phyloP scores from a whole-genome alignment of 2,113 vertebrate species.

The Pterophyllum scalare region DNA sequence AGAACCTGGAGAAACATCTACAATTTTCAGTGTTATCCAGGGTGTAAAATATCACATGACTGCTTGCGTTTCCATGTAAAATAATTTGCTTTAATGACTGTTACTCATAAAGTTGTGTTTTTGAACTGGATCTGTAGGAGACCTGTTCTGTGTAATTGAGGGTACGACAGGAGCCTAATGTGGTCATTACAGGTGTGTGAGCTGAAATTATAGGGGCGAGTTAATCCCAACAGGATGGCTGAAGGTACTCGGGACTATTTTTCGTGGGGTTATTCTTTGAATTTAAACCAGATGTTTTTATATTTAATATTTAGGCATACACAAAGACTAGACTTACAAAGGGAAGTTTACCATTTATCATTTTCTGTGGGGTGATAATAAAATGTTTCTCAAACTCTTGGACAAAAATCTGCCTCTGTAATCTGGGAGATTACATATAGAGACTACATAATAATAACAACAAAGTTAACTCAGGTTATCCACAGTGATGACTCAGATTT shows the following conservation, averaged over 20 bases:
- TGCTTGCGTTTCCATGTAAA: neutral
- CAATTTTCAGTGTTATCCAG: neutral
- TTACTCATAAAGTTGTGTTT: neutral
- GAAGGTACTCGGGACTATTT: neutral
- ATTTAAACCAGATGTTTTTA: neutral
- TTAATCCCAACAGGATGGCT: neutral
- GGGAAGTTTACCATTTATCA: no score
- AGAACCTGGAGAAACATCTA: neutral
- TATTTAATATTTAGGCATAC: neutral
- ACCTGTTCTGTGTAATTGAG: neutral
- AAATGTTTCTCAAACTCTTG: neutral
- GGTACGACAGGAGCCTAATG: neutral
- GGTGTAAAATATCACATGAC: neutral
- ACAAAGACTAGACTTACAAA: accelerated
- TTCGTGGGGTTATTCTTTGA: neutral
- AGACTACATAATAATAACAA: neutral
- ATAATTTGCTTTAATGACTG: neutral
- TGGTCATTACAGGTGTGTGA: neutral
- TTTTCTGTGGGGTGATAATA: neutral
- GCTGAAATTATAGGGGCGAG: neutral
- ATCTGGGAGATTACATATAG: accelerated
- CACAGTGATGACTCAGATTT: neutral
- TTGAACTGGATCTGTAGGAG: neutral
- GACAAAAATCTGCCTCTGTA: neutral
- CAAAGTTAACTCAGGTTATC: neutral